Conservation (phyloP, 1,140 invertebrate species). For the Atta texana region DNA sequence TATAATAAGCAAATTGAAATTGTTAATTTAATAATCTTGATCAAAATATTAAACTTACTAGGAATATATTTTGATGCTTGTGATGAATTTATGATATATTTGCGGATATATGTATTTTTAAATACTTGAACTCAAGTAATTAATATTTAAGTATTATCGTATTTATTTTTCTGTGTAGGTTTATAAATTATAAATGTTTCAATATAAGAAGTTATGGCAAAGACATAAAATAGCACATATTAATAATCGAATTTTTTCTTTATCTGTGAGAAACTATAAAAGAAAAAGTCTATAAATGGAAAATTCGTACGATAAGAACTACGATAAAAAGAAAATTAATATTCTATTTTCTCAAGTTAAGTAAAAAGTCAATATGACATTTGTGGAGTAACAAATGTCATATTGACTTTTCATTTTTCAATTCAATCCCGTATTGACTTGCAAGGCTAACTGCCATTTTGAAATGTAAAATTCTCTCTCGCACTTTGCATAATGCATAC, state of each 20-base stretch:
- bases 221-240: neutral
- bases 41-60: no score
- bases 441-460: conserved; percentile 10
- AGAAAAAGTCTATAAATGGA: neutral
- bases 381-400: neutral
- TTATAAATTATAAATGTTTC: neutral
- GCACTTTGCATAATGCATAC: neutral
- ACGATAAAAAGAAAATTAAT: neutral
- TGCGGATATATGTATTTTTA: no score
- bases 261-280: neutral
- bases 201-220: neutral
- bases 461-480: neutral
- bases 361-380: neutral
- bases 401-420: no score
- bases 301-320: neutral
- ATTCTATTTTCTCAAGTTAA: neutral
- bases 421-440: conserved; percentile 8
- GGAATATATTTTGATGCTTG: no score
- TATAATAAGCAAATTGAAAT: no score
- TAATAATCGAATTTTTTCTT: neutral
- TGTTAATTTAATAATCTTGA: no score
- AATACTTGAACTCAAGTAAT: no score
- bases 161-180: no score
- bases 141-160: no score
- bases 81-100: no score